Evolutionary conservation across 1,140 invertebrate species (phyloP).

Genomic region (Patella vulgata): DNA sequence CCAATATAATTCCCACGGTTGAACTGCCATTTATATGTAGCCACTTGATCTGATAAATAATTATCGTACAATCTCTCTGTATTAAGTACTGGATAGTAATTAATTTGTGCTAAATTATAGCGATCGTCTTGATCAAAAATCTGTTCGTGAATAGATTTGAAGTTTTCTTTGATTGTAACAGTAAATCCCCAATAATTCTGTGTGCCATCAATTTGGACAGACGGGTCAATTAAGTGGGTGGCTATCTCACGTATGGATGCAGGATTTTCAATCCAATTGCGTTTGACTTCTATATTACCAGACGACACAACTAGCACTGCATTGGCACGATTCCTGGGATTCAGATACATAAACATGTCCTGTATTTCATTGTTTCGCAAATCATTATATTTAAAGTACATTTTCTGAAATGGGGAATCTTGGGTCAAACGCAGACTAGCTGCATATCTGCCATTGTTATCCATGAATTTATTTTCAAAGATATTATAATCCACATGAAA

Average conservation of each 20-base stretch:
- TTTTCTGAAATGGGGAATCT: constrained; percentile 81
- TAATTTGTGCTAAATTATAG: constrained; percentile 62
- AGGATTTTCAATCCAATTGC: constrained; percentile 94
- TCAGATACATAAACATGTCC: constrained; percentile 86
- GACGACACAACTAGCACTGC: constrained; percentile 90
- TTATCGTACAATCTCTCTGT: constrained; percentile 47
- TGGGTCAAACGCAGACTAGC: constrained; percentile 87
- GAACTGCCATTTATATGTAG: constrained; percentile 45
- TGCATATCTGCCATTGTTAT: constrained; percentile 88
- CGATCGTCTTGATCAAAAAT: constrained; percentile 64
- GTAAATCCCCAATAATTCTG: constrained; percentile 90
- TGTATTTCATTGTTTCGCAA: constrained; percentile 85
- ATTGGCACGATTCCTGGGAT: constrained; percentile 78
- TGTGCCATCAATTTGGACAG: constrained; percentile 90
- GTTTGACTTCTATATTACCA: constrained; percentile 84
- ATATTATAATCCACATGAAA: constrained; percentile 74
- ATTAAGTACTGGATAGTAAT: constrained; percentile 60
- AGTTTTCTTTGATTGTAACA: constrained; percentile 34
- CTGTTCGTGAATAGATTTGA: constrained; percentile 39
- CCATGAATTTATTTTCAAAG: constrained; percentile 87
- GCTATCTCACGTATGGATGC: constrained; percentile 93
- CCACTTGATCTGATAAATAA: constrained; percentile 38
- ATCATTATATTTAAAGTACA: constrained; percentile 90
- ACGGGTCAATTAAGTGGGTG: constrained; percentile 93
- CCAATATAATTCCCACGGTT: constrained; percentile 45